phyloP scores from a whole-genome alignment of 2,797 vertebrate species.

The Acestrorhynchus altus region DNA sequence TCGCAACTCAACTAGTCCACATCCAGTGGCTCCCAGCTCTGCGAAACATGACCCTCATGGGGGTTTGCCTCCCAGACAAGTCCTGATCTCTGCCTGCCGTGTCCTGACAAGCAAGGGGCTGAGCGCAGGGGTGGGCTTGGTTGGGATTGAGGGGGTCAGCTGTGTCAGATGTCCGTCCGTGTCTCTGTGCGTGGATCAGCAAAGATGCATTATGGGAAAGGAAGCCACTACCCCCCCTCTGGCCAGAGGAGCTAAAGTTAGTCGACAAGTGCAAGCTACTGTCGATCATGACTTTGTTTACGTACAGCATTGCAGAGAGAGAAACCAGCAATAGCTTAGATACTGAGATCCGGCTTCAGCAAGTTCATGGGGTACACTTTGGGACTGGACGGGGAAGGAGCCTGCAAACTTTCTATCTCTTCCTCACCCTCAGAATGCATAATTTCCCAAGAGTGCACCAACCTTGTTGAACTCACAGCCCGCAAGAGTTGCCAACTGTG shows the following conservation, averaged over 20 bases:
- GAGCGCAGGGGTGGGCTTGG: conserved; percentile 62
- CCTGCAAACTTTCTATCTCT: conserved; percentile 16
- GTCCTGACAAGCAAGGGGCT: conserved; percentile 78
- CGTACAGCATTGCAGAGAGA: conserved; percentile 42
- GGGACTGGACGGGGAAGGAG: conserved; percentile 24
- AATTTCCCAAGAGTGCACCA: conserved; percentile 18
- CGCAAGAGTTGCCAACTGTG: background rate
- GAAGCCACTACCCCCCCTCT: conserved; percentile 66
- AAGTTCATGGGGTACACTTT: conserved; percentile 50
- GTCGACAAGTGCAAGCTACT: conserved; percentile 81
- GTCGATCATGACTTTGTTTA: conserved; percentile 75
- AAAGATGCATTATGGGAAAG: conserved; percentile 79
- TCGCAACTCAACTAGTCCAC: conserved; percentile 52
- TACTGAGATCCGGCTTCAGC: conserved; percentile 9
- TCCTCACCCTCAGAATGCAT: conserved; percentile 10
- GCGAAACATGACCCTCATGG: conserved; percentile 89
- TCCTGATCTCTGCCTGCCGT: conserved; percentile 77
- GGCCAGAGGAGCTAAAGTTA: conserved; percentile 81
- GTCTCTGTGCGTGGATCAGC: conserved; percentile 59
- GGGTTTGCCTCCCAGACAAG: conserved; percentile 79
- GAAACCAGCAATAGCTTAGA: conserved; percentile 23
- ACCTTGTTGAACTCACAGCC: background rate
- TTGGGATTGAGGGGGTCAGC: conserved; percentile 48
- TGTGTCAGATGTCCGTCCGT: conserved; percentile 59
- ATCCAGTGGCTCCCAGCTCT: conserved; percentile 78